phyloP scores from a whole-genome alignment of 2,797 vertebrate species.

The Carduelis carduelis region DNA sequence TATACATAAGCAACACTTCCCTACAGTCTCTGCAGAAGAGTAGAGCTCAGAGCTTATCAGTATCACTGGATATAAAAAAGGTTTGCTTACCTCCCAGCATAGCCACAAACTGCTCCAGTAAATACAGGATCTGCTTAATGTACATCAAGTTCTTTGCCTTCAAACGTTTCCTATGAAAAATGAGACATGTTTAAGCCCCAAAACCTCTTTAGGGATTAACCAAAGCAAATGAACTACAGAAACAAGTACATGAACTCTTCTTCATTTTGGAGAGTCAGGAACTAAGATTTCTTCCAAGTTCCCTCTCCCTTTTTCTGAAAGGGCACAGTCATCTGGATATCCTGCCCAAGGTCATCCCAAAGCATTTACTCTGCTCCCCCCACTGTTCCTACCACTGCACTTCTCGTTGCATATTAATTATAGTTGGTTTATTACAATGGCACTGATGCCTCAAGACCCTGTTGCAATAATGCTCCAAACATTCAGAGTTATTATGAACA shows the following conservation, averaged over 20 bases:
- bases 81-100: slow-evolving; percentile 85
- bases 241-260: neutral
- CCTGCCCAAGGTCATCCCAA: neutral
- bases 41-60: neutral
- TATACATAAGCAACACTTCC: neutral
- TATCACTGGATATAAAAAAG: rapidly evolving
- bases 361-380: neutral
- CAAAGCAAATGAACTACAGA: neutral
- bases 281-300: neutral
- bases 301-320: neutral
- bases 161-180: slow-evolving; percentile 81
- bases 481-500: neutral
- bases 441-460: neutral
- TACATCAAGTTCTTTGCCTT: slow-evolving; percentile 99
- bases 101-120: slow-evolving; percentile 85
- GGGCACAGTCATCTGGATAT: neutral
- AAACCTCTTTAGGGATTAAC: neutral
- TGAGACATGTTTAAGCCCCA: neutral
- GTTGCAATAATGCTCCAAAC: neutral
- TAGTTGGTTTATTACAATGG: neutral
- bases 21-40: neutral
- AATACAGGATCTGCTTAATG: slow-evolving; percentile 93
- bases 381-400: neutral
- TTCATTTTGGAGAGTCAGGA: neutral
- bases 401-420: neutral